phyloP scores from a whole-genome alignment of 2,113 vertebrate genomes.

The Cebidichthys violaceus region DNA sequence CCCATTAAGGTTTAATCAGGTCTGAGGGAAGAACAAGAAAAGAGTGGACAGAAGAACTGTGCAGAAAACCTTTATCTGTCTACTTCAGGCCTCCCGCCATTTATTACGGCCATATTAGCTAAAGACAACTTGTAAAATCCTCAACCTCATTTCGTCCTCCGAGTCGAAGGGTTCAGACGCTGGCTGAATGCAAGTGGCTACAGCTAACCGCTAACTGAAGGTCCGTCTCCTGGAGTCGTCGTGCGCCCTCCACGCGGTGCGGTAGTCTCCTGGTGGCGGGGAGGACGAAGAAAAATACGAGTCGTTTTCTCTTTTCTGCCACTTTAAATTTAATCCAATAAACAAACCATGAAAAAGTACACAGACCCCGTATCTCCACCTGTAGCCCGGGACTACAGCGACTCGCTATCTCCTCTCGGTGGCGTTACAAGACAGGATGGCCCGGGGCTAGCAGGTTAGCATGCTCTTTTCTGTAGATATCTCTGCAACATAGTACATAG shows the following conservation, averaged over 20 bases:
- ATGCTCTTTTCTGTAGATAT: not conserved
- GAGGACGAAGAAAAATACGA: too few relatives aligned
- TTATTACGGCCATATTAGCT: not conserved
- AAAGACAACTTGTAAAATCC: slow-evolving; percentile 9
- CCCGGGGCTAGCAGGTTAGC: not conserved
- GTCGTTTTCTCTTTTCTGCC: not conserved
- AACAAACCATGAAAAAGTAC: not conserved
- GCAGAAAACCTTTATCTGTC: slow-evolving; percentile 2
- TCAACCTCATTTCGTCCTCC: not conserved
- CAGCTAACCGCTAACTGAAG: too few relatives aligned
- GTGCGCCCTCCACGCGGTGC: too few relatives aligned
- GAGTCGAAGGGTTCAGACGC: too few relatives aligned
- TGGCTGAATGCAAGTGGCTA: too few relatives aligned
- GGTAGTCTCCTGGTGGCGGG: too few relatives aligned
- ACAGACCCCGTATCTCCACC: not conserved
- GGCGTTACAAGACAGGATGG: not conserved
- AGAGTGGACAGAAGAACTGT: slow-evolving; percentile 3
- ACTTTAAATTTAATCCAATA: not conserved
- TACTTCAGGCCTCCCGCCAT: not conserved
- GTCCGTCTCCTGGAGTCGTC: too few relatives aligned
- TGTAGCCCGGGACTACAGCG: not conserved
- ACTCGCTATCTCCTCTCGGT: not conserved
- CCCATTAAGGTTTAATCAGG: slow-evolving; percentile 53
- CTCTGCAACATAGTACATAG: not conserved
- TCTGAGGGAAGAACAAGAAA: not conserved